Evolutionary conservation across 2,113 vertebrate genomes (phyloP).

Genomic region (Zapus hudsonius): DNA sequence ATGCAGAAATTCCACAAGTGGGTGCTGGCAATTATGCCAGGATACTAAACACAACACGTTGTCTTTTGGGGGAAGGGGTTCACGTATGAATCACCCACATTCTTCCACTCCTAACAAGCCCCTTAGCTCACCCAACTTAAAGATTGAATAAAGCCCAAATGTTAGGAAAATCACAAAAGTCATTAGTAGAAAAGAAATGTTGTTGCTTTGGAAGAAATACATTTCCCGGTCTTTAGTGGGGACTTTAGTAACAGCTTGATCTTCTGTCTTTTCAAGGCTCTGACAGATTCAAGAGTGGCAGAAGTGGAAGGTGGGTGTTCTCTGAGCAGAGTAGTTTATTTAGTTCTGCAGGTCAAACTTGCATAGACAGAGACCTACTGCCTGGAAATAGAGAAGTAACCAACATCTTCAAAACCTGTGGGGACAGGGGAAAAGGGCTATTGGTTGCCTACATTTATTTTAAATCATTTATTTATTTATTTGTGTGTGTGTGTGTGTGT

Average conservation of each 20-base stretch:
- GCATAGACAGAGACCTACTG: too few relatives aligned
- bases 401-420: neutral
- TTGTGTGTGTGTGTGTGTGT: too few relatives aligned
- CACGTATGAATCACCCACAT: neutral
- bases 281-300: neutral
- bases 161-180: neutral
- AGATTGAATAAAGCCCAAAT: neutral
- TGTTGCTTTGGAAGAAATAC: neutral
- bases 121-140: neutral
- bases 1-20: neutral
- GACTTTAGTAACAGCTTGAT: neutral
- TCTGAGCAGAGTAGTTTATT: neutral
- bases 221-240: neutral
- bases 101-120: neutral
- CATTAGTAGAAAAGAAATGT: neutral
- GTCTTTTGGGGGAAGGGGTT: neutral
- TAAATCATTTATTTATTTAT: too few relatives aligned
- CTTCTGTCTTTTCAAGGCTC: neutral
- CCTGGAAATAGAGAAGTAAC: neutral
- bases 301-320: neutral
- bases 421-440: neutral
- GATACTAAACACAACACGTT: neutral
- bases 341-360: neutral
- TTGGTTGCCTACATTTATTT: neutral
- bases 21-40: too few relatives aligned